Percentiles rank a stretch among this genome's conserved stretches.
Conservation (phyloP, 2,113 vertebrate species). For the Agapornis roseicollis region DNA sequence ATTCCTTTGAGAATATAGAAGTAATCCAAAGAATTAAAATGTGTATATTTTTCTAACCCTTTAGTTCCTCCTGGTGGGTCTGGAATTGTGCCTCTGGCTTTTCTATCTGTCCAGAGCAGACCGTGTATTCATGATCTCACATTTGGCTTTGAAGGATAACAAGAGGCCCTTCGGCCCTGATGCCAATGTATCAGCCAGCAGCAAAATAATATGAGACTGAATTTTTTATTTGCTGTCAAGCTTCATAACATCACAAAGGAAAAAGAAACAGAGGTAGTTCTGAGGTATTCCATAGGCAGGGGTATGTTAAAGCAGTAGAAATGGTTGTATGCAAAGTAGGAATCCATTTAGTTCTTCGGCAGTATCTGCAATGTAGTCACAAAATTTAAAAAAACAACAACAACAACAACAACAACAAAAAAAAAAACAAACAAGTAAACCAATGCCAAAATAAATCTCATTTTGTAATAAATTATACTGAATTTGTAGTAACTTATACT, state of each 20-base stretch:
- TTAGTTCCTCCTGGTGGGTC: constrained; percentile 6
- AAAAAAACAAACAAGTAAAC: neutral
- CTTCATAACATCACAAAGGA: constrained; percentile 11
- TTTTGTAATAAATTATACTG: neutral
- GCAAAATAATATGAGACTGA: constrained; percentile 29
- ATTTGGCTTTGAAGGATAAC: constrained; percentile 38
- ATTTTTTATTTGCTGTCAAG: constrained; percentile 50
- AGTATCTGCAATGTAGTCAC: neutral
- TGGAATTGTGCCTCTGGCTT: constrained; percentile 18
- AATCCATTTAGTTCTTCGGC: neutral
- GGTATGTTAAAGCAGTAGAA: neutral
- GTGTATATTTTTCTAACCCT: neutral
- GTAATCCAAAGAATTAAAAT: constrained; percentile 25
- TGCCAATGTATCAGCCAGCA: constrained; percentile 7
- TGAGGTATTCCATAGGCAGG: neutral
- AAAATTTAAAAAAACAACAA: neutral
- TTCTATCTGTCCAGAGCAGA: neutral
- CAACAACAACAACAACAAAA: too few species aligned
- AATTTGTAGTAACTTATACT: neutral
- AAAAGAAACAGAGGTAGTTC: neutral
- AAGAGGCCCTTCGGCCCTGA: neutral
- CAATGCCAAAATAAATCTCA: neutral
- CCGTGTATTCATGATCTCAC: constrained; percentile 2
- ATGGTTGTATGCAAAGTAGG: neutral
- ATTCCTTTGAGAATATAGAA: neutral